phyloP scores from a whole-genome alignment of 1,140 invertebrate species.

The Musca vetustissima region DNA sequence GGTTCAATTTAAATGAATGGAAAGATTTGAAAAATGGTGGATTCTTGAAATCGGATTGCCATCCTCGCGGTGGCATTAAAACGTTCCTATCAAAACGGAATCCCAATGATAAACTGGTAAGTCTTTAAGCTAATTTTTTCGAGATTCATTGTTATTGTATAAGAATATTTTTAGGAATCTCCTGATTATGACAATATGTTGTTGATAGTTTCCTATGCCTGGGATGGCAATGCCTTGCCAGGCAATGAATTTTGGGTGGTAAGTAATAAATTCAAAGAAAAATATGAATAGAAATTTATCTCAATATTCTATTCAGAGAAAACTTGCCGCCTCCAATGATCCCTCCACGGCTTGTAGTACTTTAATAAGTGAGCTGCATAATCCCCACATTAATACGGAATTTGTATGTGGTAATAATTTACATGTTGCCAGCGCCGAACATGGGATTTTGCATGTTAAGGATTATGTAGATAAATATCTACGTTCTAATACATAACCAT shows the following conservation, averaged over 20 bases:
- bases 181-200: constrained; percentile 31
- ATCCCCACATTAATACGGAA: constrained; percentile 60
- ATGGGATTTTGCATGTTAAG: constrained; percentile 59
- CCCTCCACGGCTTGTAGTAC: constrained; percentile 65
- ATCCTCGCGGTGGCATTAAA: constrained; percentile 43
- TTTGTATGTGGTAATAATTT: constrained; percentile 57
- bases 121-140: background rate
- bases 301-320: constrained; percentile 34
- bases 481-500: background rate
- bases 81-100: constrained; percentile 44
- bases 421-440: constrained; percentile 56
- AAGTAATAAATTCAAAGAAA: background rate
- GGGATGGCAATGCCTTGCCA: constrained; percentile 69
- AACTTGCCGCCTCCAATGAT: constrained; percentile 59
- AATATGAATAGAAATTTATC: background rate
- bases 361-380: constrained; percentile 63
- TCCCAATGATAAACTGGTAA: constrained; percentile 45
- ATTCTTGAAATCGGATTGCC: constrained; percentile 29
- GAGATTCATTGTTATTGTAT: background rate
- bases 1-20: constrained; percentile 39
- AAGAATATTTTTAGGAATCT: background rate
- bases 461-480: constrained; percentile 54
- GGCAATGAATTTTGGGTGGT: constrained; percentile 65
- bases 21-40: constrained; percentile 36
- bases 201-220: constrained; percentile 67